Evolutionary conservation across 2,888 invertebrate species (phyloP), one percentile per base, ranked within the genome.

Genomic region (Stratiomys singularior): DNA sequence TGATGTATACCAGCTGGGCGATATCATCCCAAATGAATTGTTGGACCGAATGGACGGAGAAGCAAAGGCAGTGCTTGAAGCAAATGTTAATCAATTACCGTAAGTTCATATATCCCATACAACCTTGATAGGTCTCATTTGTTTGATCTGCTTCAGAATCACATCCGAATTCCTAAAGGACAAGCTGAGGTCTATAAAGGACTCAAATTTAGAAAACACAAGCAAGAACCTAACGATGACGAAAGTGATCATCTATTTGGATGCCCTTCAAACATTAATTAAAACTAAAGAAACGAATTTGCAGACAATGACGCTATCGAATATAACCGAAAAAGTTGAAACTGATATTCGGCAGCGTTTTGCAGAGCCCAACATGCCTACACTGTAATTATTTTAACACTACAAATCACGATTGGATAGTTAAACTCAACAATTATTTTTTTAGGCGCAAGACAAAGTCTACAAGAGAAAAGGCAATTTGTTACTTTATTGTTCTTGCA

Each of bases 291-390:
- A 78, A n/a, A 83, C 82, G 0, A 82, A 78, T 37, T 78, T 87
- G 66, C 82, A 82, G 15, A 69, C 60, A 1, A 74, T 81, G 0
- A 84, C 84, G 44, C 76, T 87, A 0, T 87, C 87, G 0, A 78
- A 82, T 25, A 85, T 87, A 7, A 84, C 86, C 0, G 86, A 86
- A 67, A 86, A 86, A 67, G 82, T 87, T 0, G 87, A 87, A 76
- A 85, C 83, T 44, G 84, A 86, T 79, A 83, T 87, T 23, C 84
- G 86, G 0, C 63, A 80, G n/a, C 83, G 84, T 1, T 87, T 87
- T 79, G 80, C 83, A 0, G 78, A 79, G 1, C 80, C 80, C 27
- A 77, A 77, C 4, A 30, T 78, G 11, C 13, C 28, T 1, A 37
- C 15, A 47, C 37, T 52, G 80, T 80, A 66, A 66, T 44, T 77